Conservation (phyloP, 2,888 invertebrate genomes). For the Zhuqinia jingwanae region DNA sequence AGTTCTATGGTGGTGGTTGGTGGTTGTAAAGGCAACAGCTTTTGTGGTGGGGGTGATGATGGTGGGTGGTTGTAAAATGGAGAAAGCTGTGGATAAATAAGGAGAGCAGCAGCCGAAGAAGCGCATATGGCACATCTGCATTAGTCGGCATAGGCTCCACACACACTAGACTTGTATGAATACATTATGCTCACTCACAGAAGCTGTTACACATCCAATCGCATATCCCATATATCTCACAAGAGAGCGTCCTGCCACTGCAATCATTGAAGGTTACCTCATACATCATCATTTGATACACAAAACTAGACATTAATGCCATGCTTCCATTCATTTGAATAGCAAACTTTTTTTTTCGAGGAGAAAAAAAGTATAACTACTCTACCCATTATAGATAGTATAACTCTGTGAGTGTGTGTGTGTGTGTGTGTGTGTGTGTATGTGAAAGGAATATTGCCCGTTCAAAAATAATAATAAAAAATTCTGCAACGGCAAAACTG, state of each 20-base stretch:
- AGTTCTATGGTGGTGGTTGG: no score
- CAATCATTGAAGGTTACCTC: conserved; percentile 62
- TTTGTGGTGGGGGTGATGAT: no score
- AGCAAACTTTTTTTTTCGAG: conserved; percentile 25
- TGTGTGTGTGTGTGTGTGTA: no score
- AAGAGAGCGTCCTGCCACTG: conserved; percentile 12
- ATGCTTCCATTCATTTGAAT: conserved; percentile 65
- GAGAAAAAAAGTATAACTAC: background rate
- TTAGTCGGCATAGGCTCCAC: background rate
- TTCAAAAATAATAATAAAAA: no score
- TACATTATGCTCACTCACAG: conserved; percentile 41
- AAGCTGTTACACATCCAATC: conserved; percentile 34
- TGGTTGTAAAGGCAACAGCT: no score
- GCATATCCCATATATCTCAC: no score
- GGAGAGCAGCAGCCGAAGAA: background rate
- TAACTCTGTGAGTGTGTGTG: no score
- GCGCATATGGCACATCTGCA: conserved; percentile 34
- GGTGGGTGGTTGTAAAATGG: background rate
- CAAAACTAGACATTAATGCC: conserved; percentile 51
- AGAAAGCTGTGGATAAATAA: no score
- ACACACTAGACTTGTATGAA: background rate
- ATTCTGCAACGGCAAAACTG: no score
- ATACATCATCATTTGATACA: conserved; percentile 71
- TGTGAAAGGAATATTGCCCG: no score
- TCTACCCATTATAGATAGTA: background rate